Evolutionary conservation across 2,888 invertebrate species (phyloP).

Genomic region (Heliconius sara): DNA sequence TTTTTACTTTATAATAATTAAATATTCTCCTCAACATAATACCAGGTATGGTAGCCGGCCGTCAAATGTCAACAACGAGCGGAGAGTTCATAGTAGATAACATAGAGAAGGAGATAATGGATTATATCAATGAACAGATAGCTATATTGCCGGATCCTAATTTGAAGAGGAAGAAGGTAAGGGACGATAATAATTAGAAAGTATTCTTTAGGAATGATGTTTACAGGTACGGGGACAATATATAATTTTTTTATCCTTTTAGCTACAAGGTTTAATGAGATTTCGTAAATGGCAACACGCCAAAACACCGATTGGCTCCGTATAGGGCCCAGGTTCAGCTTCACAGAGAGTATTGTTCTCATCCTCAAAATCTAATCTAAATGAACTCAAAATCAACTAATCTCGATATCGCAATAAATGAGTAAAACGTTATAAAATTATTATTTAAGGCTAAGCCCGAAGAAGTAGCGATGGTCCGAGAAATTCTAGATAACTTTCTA

Average conservation of each 20-base stretch:
- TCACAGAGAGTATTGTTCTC: no score
- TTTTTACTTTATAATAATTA: not conserved
- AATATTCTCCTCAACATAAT: not conserved
- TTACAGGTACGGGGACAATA: no score
- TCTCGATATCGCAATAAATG: no score
- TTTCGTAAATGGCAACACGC: no score
- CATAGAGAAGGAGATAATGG: slow-evolving; percentile 72
- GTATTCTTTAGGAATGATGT: no score
- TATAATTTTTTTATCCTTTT: no score
- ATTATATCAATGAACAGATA: slow-evolving; percentile 71
- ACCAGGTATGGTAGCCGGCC: slow-evolving; percentile 75
- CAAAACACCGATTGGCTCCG: no score
- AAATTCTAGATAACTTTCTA: slow-evolving; percentile 63
- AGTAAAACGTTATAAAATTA: not conserved
- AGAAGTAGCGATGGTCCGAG: slow-evolving; percentile 70
- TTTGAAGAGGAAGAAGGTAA: slow-evolving; percentile 76
- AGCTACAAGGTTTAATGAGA: no score
- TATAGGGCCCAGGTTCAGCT: no score
- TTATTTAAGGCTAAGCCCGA: slow-evolving; percentile 71
- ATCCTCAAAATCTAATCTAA: no score
- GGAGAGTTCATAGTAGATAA: slow-evolving; percentile 74
- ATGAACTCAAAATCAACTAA: no score
- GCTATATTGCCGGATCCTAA: slow-evolving; percentile 75
- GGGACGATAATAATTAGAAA: no score
- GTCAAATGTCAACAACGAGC: slow-evolving; percentile 78